A percentile compares a stretch with the other conserved stretches of the same genome.
Conservation (phyloP, 2,888 invertebrate genomes). For the Cephus pygmeus region DNA sequence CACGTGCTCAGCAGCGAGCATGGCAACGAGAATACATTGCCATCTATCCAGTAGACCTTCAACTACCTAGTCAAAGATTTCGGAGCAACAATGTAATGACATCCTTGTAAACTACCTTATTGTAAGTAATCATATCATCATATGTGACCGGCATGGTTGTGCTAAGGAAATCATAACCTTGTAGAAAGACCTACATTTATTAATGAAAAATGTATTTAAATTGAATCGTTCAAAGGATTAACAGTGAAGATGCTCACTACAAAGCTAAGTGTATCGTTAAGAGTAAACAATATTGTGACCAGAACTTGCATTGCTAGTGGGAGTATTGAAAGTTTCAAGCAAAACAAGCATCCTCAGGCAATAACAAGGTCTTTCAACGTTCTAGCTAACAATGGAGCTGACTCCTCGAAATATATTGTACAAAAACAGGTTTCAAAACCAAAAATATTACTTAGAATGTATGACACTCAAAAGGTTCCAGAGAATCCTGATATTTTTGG, state of each 20-base stretch:
- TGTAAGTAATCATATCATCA: neutral
- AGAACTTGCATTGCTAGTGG: slow-evolving; percentile 6
- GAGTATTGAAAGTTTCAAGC: neutral
- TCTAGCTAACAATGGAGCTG: neutral
- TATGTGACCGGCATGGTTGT: neutral
- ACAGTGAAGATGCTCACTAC: slow-evolving; percentile 14
- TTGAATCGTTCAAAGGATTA: neutral
- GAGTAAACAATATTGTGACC: slow-evolving; percentile 13
- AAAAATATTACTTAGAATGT: neutral
- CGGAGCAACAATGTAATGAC: neutral
- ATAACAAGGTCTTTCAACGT: neutral
- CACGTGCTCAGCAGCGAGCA: neutral
- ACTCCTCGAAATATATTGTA: neutral
- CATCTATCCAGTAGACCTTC: neutral
- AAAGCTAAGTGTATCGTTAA: slow-evolving; percentile 18
- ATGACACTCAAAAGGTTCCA: slow-evolving; percentile 19
- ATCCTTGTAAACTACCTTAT: neutral
- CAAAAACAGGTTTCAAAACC: neutral
- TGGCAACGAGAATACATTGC: neutral
- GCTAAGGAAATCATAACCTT: neutral
- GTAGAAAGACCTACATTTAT: neutral
- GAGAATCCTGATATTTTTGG: slow-evolving; percentile 47
- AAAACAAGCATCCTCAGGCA: neutral
- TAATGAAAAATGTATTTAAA: neutral
- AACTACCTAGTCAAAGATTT: neutral